Evolutionary conservation across 2,888 invertebrate species (phyloP).

Genomic region (Ornithoptera alexandrae): DNA sequence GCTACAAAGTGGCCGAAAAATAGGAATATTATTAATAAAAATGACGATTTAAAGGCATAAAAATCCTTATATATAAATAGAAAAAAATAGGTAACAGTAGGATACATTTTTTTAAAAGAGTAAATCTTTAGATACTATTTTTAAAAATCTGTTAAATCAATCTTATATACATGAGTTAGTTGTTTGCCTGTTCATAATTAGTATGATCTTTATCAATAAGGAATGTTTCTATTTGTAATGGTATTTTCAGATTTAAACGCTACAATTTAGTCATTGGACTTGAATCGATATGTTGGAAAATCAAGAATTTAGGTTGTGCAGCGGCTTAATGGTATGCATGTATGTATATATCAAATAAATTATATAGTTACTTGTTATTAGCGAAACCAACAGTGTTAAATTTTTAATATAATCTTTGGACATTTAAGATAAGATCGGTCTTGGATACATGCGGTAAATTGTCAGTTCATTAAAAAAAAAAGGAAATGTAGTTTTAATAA

Average conservation of each 20-base stretch:
- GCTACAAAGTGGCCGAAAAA: too few species aligned
- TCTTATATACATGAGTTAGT: background rate
- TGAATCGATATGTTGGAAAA: background rate
- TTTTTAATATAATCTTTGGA: background rate
- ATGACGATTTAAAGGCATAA: too few species aligned
- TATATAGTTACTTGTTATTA: background rate
- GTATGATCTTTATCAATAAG: background rate
- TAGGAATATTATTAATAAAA: too few species aligned
- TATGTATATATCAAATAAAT: background rate
- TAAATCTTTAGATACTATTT: background rate
- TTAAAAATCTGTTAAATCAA: background rate
- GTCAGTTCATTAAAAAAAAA: slow-evolving; percentile 56
- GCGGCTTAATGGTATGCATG: slow-evolving; percentile 1
- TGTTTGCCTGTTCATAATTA: background rate
- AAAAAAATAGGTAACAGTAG: too few species aligned
- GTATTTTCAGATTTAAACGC: background rate
- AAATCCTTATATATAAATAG: too few species aligned
- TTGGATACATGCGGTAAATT: slow-evolving; percentile 61
- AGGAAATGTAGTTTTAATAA: slow-evolving; percentile 64
- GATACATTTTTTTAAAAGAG: too few species aligned
- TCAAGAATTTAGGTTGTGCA: background rate
- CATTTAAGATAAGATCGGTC: slow-evolving; percentile 36
- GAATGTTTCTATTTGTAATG: background rate
- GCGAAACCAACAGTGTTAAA: background rate
- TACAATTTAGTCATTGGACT: background rate